Base-by-base conservation (phyloP, 2,113 vertebrate genomes). In the Psittacula cyanocephala region DNA sequence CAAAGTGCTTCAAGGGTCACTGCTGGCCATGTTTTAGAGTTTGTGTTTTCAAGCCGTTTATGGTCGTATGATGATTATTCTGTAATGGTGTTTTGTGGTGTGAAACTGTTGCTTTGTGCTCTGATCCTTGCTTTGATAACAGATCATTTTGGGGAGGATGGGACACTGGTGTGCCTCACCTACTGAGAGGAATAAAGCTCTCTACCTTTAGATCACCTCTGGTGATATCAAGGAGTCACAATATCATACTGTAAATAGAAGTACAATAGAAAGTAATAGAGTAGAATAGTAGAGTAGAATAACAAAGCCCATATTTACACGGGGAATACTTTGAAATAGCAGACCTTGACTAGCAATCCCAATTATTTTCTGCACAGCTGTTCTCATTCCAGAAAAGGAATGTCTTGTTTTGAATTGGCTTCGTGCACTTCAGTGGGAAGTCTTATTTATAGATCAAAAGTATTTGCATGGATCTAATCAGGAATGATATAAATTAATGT, bases 291-390 rank as follows among this genome's bases (percentile, higher is more conserved):
- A 39, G 44, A 84, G 39, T 10, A 77, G 77, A 62, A 46, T 70
- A 88, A 79, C 60, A 84, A 68, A 80, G 53, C 6, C 2, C 15
- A 3, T 91, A 65, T 95, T 95, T 95, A 91, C 69, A 16, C 25
- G 86, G 52, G 74, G 69, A 81, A 50, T 92, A 91, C 77, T 95
- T 86, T 35, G 65, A 81, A 84, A 89, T 16, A 84, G 60, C 94
- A 92, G 69, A 89, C 77, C 83, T 91, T 88, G 91, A 81, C 88
- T 83, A 43, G 91, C 77, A 84, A 81, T 95, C 74, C 86, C 93
- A 95, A 91, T 96, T 95, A 95, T 95, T 93, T 95, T 93, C 85
- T 96, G 91, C 89, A 86, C 94, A 95, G 95, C 96, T 97, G 96
- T 77, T 97, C 74, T 44, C 96, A 95, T 95, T 96, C 95, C 94